phyloP scores from a whole-genome alignment of 1,140 invertebrate genomes.

The Mactra quadrangularis region DNA sequence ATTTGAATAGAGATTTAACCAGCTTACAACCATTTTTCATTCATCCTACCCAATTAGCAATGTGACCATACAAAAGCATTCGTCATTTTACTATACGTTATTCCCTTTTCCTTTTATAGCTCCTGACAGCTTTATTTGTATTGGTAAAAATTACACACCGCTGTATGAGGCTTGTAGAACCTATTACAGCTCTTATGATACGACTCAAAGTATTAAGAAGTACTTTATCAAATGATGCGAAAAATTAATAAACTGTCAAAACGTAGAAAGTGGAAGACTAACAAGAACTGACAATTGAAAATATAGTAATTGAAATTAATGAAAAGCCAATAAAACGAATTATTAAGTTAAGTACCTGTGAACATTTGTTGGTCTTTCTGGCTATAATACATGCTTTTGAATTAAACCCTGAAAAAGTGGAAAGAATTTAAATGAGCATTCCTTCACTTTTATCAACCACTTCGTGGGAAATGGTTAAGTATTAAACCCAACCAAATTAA shows the following conservation, averaged over 20 bases:
- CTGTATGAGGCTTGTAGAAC: conserved; percentile 8
- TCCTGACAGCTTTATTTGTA: conserved; percentile 21
- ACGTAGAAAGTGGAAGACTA: neutral
- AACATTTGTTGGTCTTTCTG: conserved; percentile 1
- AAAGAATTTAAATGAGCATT: conserved; percentile 36
- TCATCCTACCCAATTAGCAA: conserved; percentile 4
- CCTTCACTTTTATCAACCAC: neutral
- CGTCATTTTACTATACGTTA: neutral
- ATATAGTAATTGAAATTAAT: conserved; percentile 25
- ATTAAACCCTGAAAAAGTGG: conserved; percentile 2
- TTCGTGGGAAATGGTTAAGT: conserved; percentile 29
- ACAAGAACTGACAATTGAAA: conserved; percentile 18
- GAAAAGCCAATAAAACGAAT: conserved; percentile 20
- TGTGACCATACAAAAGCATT: conserved; percentile 4
- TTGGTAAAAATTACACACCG: neutral
- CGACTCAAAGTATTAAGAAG: conserved; percentile 1
- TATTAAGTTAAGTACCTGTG: conserved; percentile 36
- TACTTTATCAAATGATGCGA: conserved; percentile 34
- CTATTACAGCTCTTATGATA: neutral
- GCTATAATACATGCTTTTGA: conserved; percentile 9
- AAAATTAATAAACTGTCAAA: conserved; percentile 51
- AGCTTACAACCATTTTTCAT: neutral
- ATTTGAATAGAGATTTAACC: neutral
- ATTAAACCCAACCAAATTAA: conserved; percentile 30
- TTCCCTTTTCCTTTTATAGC: conserved; percentile 16